These are phyloP conservation scores for Aphelinus atriplicis DNA, from an alignment of 1,140 invertebrate genomes.

Conservation along the genomic window DNA sequence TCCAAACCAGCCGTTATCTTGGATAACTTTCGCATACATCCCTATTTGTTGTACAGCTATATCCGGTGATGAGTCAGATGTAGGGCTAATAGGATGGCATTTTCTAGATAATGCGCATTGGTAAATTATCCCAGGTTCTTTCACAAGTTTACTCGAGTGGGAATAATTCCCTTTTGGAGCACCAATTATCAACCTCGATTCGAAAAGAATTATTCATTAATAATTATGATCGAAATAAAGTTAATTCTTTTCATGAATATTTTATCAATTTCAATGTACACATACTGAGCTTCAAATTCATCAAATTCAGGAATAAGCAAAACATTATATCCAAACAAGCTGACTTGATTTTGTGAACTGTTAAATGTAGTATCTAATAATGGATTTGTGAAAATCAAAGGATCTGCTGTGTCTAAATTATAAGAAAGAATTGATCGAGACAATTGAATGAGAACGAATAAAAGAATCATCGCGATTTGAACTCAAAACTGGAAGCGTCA, in stretches of 20 bases:
- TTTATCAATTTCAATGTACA: not conserved
- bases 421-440: conserved; percentile 28
- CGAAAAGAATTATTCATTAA: not conserved
- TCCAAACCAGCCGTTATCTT: conserved; percentile 49
- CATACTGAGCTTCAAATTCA: conserved; percentile 1
- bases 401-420: conserved; percentile 47
- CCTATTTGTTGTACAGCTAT: conserved; percentile 16
- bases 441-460: not conserved
- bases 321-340: conserved; percentile 54
- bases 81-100: conserved; percentile 3
- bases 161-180: conserved; percentile 52
- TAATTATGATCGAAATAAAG: no score
- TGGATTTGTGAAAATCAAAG: conserved; percentile 35
- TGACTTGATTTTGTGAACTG: conserved; percentile 6
- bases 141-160: conserved; percentile 5
- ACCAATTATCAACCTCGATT: conserved; percentile 49
- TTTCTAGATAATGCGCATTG: conserved; percentile 39
- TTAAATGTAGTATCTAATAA: not conserved
- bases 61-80: conserved; percentile 9
- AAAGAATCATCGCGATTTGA: conserved; percentile 3
- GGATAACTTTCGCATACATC: conserved; percentile 16
- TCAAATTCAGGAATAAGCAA: conserved; percentile 20
- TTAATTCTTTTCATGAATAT: not conserved
- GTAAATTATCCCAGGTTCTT: conserved; percentile 52
- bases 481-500: not conserved